Percentiles rank a stretch among this genome's conserved stretches.
These are phyloP conservation scores for Callyntrura guangdongensis DNA, from an alignment of 2,888 invertebrate genomes.

Conservation along the genomic window DNA sequence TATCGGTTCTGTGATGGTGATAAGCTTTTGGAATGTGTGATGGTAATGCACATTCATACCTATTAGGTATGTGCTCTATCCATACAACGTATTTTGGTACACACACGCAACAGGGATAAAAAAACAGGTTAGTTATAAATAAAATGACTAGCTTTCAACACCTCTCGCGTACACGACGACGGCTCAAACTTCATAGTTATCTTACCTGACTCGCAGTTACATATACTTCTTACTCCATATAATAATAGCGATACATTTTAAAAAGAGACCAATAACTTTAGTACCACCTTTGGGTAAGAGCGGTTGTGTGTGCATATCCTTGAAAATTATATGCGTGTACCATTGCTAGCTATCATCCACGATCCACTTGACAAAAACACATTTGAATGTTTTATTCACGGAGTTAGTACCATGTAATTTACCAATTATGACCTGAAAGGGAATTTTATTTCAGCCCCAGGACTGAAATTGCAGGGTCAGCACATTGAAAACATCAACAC, in stretches of 20 bases:
- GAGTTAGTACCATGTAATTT: conserved; percentile 70
- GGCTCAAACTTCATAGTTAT: conserved; percentile 45
- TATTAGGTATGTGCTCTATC: no score
- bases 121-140: conserved; percentile 66
- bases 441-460: conserved; percentile 67
- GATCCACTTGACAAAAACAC: conserved; percentile 72
- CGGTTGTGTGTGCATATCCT: conserved; percentile 37
- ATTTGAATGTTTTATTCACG: conserved; percentile 52
- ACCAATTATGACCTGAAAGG: conserved; percentile 78
- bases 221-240: neutral
- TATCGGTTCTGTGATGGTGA: conserved; percentile 60
- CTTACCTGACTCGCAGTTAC: neutral
- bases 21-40: conserved; percentile 60
- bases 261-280: neutral
- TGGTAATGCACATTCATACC: conserved; percentile 17
- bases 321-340: conserved; percentile 18
- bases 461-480: conserved; percentile 73
- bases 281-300: neutral
- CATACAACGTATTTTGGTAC: neutral
- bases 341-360: conserved; percentile 23
- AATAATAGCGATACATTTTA: no score
- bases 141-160: conserved; percentile 75
- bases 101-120: conserved; percentile 23
- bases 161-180: conserved; percentile 61
- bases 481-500: conserved; percentile 56